Percentiles rank a stretch among this genome's conserved stretches.
phyloP scores from a whole-genome alignment of 1,140 invertebrate species.

The Nephila pilipes region DNA sequence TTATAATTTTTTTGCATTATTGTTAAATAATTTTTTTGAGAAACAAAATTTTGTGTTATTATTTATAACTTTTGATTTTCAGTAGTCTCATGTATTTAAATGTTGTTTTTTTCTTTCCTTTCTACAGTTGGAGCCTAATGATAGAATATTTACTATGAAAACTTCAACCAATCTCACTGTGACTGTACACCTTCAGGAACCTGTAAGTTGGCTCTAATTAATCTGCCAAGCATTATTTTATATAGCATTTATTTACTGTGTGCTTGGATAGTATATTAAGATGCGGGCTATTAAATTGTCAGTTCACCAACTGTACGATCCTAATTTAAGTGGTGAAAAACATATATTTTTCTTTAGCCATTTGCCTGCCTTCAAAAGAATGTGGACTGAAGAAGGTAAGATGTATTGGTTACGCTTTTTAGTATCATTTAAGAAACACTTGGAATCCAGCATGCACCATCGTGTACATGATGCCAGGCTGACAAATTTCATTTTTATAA shows the following conservation, averaged over 20 bases:
- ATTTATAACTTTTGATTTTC: not conserved
- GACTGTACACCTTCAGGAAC: slow-evolving; percentile 63
- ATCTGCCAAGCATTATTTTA: slow-evolving; percentile 29
- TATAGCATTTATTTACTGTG: slow-evolving; percentile 59
- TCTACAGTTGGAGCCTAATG: slow-evolving; percentile 44
- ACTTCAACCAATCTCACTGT: slow-evolving; percentile 6
- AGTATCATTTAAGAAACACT: not conserved
- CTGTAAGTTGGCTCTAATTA: slow-evolving; percentile 66
- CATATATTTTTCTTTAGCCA: slow-evolving; percentile 23
- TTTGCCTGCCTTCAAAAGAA: slow-evolving; percentile 46
- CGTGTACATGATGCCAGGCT: not conserved
- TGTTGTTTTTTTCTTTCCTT: slow-evolving; percentile 22
- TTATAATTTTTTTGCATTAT: no score
- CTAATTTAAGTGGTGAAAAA: not conserved
- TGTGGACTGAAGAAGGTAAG: slow-evolving; percentile 54
- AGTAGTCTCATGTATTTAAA: not conserved
- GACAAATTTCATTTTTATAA: slow-evolving; percentile 36
- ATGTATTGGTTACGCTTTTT: slow-evolving; percentile 64
- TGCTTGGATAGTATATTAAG: slow-evolving; percentile 32
- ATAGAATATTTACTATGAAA: slow-evolving; percentile 24
- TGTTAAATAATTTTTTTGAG: no score
- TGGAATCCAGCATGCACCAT: not conserved
- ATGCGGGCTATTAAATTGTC: slow-evolving; percentile 33
- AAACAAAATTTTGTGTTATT: no score
- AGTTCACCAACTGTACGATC: slow-evolving; percentile 20